Percentiles rank a stretch among this genome's conserved stretches.
phyloP scores from a whole-genome alignment of 1,140 invertebrate genomes.

The Littorina saxatilis region DNA sequence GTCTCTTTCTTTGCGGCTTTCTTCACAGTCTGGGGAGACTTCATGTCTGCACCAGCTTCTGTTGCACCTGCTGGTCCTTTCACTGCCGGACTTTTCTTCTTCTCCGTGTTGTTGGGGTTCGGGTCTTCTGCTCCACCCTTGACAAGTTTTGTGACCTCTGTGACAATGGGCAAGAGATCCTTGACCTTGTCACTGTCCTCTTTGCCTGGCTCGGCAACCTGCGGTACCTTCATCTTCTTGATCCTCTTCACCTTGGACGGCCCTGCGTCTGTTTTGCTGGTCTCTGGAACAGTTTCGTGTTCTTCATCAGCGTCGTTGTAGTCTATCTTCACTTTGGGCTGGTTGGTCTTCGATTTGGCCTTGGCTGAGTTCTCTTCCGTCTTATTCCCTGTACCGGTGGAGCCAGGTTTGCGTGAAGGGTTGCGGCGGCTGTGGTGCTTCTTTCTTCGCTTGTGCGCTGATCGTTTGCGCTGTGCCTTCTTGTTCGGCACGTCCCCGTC shows the following conservation, averaged over 20 bases:
- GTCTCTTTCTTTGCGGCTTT: constrained; percentile 11
- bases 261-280: constrained; percentile 17
- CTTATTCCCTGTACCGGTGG: constrained; percentile 30
- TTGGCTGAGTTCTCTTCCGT: neutral
- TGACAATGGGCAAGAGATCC: neutral
- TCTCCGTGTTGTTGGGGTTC: constrained; percentile 25
- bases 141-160: neutral
- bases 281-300: constrained; percentile 22
- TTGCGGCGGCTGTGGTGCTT: constrained; percentile 36
- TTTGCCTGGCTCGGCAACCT: neutral
- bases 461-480: constrained; percentile 21
- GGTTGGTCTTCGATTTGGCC: constrained; percentile 37
- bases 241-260: constrained; percentile 45
- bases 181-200: constrained; percentile 11
- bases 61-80: neutral
- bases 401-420: constrained; percentile 30
- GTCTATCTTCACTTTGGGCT: constrained; percentile 52
- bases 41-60: constrained; percentile 11
- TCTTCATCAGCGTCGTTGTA: constrained; percentile 49
- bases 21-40: neutral
- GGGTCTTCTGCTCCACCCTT: neutral
- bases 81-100: constrained; percentile 27
- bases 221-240: constrained; percentile 36
- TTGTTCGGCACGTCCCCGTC: constrained; percentile 39
- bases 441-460: constrained; percentile 40